phyloP scores from a whole-genome alignment of 1,140 invertebrate genomes.

The Heliconius hewitsoni region DNA sequence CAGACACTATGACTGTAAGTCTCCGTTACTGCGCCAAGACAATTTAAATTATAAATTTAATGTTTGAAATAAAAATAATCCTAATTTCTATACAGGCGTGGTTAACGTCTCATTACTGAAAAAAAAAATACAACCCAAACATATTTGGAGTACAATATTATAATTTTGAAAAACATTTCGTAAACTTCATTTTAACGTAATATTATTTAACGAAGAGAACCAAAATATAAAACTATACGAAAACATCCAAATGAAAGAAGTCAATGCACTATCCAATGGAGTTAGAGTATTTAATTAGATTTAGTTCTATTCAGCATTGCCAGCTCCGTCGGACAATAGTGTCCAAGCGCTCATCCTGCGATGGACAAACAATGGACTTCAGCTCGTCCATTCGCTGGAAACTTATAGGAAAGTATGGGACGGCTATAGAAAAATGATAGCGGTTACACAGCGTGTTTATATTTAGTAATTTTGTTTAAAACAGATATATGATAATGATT shows the following conservation, averaged over 20 bases:
- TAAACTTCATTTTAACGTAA: too few species aligned
- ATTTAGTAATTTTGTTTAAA: not conserved
- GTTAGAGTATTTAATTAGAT: constrained; percentile 17
- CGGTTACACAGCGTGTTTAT: not conserved
- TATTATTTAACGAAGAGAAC: too few species aligned
- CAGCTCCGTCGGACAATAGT: constrained; percentile 21
- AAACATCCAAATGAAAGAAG: not conserved
- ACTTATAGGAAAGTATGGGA: not conserved
- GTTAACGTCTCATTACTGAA: too few species aligned
- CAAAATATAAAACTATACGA: too few species aligned
- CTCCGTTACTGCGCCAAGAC: too few species aligned
- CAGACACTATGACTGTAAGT: too few species aligned
- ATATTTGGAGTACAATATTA: too few species aligned
- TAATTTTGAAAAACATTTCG: too few species aligned
- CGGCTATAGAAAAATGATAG: not conserved
- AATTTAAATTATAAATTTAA: not conserved
- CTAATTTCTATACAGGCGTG: too few species aligned
- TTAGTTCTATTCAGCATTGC: constrained; percentile 1
- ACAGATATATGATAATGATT: not conserved
- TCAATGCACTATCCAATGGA: not conserved
- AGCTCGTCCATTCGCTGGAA: constrained; percentile 37
- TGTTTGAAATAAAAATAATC: too few species aligned
- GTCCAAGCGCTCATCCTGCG: constrained; percentile 44
- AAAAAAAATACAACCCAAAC: too few species aligned
- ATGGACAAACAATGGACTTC: constrained; percentile 48